A percentile compares a stretch with the other conserved stretches of the same genome.
Evolutionary conservation across 2,888 invertebrate genomes (phyloP).

Genomic region (Byasa hedistus): DNA sequence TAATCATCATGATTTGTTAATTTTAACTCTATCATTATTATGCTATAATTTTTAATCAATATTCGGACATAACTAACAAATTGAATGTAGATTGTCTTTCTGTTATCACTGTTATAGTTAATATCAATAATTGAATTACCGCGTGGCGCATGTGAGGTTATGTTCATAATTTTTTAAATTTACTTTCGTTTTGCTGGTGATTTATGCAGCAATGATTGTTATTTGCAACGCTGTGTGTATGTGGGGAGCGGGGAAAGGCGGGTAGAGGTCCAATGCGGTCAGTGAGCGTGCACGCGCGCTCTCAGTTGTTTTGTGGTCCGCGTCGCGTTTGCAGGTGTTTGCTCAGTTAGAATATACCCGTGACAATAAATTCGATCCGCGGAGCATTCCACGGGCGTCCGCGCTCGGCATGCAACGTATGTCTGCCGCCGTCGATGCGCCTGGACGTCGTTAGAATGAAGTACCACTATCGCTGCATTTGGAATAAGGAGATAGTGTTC

Average conservation of each 20-base stretch:
- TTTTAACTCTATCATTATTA: too few species aligned
- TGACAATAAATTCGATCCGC: slow-evolving; percentile 76
- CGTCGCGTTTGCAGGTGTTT: slow-evolving; percentile 65
- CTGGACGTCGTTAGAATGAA: slow-evolving; percentile 79
- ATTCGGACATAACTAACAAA: too few species aligned
- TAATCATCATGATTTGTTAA: too few species aligned
- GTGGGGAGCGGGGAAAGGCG: slow-evolving; percentile 40
- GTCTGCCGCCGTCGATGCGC: slow-evolving; percentile 72
- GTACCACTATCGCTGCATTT: slow-evolving; percentile 93
- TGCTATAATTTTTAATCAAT: too few species aligned
- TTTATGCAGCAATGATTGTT: slow-evolving; percentile 24
- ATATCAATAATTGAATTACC: slow-evolving; percentile 2
- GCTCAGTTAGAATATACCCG: slow-evolving; percentile 46
- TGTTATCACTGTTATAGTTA: slow-evolving; percentile 8
- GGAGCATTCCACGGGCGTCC: slow-evolving; percentile 65
- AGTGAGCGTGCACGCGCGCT: slow-evolving; percentile 46
- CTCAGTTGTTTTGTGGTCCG: slow-evolving; percentile 57
- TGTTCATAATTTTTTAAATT: slow-evolving; percentile 8
- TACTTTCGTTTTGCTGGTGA: slow-evolving; percentile 13
- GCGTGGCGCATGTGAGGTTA: slow-evolving; percentile 21
- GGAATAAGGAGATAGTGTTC: slow-evolving; percentile 95
- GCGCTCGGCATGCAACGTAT: slow-evolving; percentile 73
- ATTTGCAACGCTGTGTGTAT: slow-evolving; percentile 16
- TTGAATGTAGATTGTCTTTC: background rate
- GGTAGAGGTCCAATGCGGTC: slow-evolving; percentile 36